Base-by-base conservation (phyloP, 2,888 invertebrate species). In the Caenorhabditis sp. region DNA sequence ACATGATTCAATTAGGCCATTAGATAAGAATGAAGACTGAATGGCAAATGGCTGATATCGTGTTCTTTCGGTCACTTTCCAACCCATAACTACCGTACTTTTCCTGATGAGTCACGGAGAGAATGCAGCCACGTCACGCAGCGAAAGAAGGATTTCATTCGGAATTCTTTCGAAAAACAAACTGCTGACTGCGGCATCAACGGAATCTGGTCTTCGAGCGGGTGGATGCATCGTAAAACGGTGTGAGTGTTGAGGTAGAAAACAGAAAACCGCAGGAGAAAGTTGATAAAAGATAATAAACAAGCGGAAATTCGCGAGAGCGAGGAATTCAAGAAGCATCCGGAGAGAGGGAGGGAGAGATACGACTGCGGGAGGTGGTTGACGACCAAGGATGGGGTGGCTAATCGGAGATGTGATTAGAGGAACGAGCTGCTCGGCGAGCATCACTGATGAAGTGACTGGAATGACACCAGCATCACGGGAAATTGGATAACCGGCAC, bases 1-100 rank as follows among this genome's bases (percentile, higher is more conserved):
- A 74, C 67, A 74, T 74, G 60, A 65, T 74, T 56, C 64, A 74
- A 74, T 74, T 74, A 74, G 72, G 67, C 60, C 58, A 67, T 74
- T 74, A 60, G 74, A 64, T 37, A 62, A 62, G 62, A 37, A 70
- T 28, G 64, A 56, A 32, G 32, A 26, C 40, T 32, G 70, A 53
- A 70, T 61, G 72, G 72, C 61, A 71, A n/a, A n/a, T n/a, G 32
- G 50, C 58, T 15, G 26, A 60, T 37, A 32, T 18, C 26, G 26
- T 24, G 47, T 58, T n/a, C n/a, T n/a, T n/a, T 58, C 60, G 47
- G 50, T 50, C 62, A 50, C 44, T 44, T 44, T 40, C 32, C 1
- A 13, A 24, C 11, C 40, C 37, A 40, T 60, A 35, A 15, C 37
- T 60, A 60, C 60, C 60, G 40, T 40, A 60, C 47, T 47, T 18